phyloP scores from a whole-genome alignment of 2,888 invertebrate genomes.

The Steromphala cineraria region DNA sequence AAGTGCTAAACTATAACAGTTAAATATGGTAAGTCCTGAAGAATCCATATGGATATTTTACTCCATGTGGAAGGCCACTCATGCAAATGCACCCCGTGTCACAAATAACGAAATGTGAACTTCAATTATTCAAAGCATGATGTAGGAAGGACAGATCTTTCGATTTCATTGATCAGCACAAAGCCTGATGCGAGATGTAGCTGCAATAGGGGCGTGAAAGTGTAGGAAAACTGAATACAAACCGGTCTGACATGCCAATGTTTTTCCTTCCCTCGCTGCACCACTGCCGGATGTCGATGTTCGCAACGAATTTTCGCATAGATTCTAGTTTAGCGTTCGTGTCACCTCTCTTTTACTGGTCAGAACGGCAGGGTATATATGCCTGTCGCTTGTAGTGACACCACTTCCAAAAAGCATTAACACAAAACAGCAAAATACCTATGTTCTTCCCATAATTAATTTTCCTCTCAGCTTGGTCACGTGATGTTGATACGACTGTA shows the following conservation, averaged over 20 bases:
- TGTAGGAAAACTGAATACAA: background rate
- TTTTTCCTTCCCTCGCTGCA: background rate
- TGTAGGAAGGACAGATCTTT: too few relatives aligned
- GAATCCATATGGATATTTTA: too few relatives aligned
- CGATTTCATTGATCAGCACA: too few relatives aligned
- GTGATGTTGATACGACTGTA: background rate
- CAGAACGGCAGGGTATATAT: background rate
- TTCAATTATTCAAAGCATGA: too few relatives aligned
- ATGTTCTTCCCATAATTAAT: conserved; percentile 2
- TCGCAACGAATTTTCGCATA: background rate
- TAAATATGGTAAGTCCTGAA: too few relatives aligned
- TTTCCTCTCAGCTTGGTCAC: background rate
- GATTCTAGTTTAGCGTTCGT: background rate
- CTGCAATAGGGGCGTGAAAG: background rate
- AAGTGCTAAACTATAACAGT: too few relatives aligned
- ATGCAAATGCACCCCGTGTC: too few relatives aligned
- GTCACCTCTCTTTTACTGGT: background rate
- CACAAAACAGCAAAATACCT: conserved; percentile 1
- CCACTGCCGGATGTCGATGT: background rate
- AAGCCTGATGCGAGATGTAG: too few relatives aligned
- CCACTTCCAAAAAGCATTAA: background rate
- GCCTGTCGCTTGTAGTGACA: background rate
- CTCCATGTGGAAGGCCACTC: too few relatives aligned
- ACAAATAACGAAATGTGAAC: too few relatives aligned
- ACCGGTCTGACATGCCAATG: background rate